Conservation (phyloP, 2,888 invertebrate genomes). For the Halictus quadricinctus region DNA sequence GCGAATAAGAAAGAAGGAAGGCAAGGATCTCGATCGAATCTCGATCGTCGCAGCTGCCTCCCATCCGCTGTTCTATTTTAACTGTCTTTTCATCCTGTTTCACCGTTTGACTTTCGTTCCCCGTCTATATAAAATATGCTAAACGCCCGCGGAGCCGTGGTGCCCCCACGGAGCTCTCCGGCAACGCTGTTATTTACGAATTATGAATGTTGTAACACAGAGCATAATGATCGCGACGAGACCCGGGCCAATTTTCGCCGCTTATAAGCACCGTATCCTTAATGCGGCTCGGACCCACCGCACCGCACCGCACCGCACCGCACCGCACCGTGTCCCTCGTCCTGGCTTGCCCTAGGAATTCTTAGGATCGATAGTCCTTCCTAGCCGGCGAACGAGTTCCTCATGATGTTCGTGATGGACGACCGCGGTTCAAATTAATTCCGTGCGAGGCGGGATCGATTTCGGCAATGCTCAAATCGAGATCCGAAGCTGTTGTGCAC, state of each 20-base stretch:
- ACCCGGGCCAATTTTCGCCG: slow-evolving; percentile 64
- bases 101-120: slow-evolving; percentile 28
- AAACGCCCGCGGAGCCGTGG: slow-evolving; percentile 72
- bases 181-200: slow-evolving; percentile 80
- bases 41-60: slow-evolving; percentile 35
- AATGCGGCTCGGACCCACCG: slow-evolving; percentile 24
- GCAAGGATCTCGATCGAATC: slow-evolving; percentile 21
- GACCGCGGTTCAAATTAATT: slow-evolving; percentile 30
- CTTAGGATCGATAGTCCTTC: slow-evolving; percentile 48
- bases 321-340: background rate
- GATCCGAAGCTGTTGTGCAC: background rate
- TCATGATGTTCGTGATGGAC: background rate
- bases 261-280: slow-evolving; percentile 54
- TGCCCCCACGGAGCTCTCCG: slow-evolving; percentile 59
- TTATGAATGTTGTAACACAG: slow-evolving; percentile 80
- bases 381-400: background rate
- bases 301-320: background rate
- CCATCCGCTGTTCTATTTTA: slow-evolving; percentile 32
- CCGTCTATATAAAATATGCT: slow-evolving; percentile 79
- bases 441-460: slow-evolving; percentile 5
- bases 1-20: background rate
- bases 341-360: slow-evolving; percentile 54
- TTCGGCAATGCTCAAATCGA: slow-evolving; percentile 5
- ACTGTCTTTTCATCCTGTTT: slow-evolving; percentile 13
- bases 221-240: slow-evolving; percentile 75